Conservation (phyloP, 2,113 vertebrate species). For the Hydropotes inermis region DNA sequence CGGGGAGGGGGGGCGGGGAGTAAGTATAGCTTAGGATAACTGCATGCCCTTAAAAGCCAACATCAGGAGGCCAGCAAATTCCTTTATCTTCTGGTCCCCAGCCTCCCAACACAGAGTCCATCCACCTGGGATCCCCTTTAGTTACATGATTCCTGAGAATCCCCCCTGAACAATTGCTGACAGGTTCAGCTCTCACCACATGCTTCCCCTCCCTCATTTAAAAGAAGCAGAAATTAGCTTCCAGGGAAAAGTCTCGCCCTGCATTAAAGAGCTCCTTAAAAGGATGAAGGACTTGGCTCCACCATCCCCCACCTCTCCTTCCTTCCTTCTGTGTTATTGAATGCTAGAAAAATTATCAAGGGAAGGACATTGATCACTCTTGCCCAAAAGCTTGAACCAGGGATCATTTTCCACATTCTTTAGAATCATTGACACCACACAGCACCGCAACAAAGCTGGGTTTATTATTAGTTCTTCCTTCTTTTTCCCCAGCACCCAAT, state of each 20-base stretch:
- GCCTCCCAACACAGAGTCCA: neutral
- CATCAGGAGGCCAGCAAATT: neutral
- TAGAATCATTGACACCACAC: neutral
- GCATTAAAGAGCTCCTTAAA: neutral
- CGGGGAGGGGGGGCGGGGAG: accelerated
- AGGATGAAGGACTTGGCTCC: neutral
- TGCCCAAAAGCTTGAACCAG: neutral
- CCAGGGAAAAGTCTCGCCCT: neutral
- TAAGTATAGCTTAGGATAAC: neutral
- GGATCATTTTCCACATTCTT: neutral
- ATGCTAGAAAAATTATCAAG: neutral
- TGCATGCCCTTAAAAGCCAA: neutral
- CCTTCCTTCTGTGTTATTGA: constrained; percentile 1
- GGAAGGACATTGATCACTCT: neutral
- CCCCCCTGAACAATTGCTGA: constrained; percentile 6
- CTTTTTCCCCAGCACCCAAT: neutral
- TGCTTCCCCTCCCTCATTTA: neutral
- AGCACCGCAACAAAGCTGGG: neutral
- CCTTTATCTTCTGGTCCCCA: neutral
- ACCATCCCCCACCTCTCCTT: neutral
- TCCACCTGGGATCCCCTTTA: neutral
- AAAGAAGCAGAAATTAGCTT: constrained; percentile 40
- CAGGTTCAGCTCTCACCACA: neutral
- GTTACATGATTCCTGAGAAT: neutral
- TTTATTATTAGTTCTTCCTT: neutral